Evolutionary conservation across 2,797 vertebrate species (phyloP).

Genomic region (Artibeus jamaicensis): DNA sequence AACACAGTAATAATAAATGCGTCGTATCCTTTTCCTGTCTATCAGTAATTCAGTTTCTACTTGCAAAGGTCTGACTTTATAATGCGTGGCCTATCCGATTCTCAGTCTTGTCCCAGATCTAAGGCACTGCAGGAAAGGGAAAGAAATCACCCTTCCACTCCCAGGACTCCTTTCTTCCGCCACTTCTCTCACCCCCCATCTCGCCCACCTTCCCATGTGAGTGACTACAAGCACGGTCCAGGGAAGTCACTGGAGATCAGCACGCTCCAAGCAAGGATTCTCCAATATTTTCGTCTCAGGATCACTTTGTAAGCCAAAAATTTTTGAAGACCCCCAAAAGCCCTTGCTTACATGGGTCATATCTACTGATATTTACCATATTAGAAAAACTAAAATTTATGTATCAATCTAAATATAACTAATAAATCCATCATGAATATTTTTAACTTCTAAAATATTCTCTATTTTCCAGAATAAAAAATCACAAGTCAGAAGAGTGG

Average conservation of each 20-base stretch:
- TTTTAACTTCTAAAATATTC: background rate
- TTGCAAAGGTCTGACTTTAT: background rate
- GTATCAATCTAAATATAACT: background rate
- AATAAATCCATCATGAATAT: background rate
- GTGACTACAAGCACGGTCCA: background rate
- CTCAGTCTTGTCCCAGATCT: background rate
- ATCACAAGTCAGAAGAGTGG: background rate
- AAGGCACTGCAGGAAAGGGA: background rate
- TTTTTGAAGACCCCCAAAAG: background rate
- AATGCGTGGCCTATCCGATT: background rate
- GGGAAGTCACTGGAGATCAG: background rate
- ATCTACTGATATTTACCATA: background rate
- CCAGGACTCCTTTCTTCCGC: background rate
- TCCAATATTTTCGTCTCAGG: background rate
- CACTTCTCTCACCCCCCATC: background rate
- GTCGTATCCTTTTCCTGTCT: background rate
- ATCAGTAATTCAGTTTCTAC: background rate
- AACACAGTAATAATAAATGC: background rate
- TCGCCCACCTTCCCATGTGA: background rate
- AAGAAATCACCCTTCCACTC: background rate
- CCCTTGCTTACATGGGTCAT: background rate
- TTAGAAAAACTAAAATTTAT: background rate
- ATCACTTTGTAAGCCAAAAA: background rate
- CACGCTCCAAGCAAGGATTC: background rate
- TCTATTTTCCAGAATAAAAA: constrained; percentile 27